A percentile compares a stretch with the other conserved stretches of the same genome.
Conservation (phyloP, 2,888 invertebrate genomes). For the Dryomyza anilis region DNA sequence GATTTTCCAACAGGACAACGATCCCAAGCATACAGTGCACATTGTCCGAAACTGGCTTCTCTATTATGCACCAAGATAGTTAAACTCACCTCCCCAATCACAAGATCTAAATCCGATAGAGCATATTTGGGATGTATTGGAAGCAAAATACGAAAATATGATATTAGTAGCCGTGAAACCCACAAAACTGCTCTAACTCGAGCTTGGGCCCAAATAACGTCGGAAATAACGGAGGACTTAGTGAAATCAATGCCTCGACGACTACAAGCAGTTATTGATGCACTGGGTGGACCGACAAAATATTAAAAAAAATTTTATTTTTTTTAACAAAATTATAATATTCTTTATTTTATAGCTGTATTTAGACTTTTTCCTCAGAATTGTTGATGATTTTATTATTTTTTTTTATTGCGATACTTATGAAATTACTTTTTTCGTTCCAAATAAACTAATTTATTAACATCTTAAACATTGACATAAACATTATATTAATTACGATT, state of each 20-base stretch:
- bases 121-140: not conserved
- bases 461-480: no score
- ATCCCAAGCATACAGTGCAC: conserved; percentile 23
- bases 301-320: no score
- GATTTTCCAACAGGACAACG: conserved; percentile 28
- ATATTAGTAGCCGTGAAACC: not conserved
- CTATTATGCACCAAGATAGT: conserved; percentile 18
- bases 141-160: not conserved
- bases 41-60: conserved; percentile 24
- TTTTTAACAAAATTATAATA: no score
- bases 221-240: not conserved
- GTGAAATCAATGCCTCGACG: not conserved
- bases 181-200: not conserved
- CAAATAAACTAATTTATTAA: no score
- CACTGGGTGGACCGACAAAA: no score
- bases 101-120: not conserved
- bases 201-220: not conserved
- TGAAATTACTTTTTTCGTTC: no score
- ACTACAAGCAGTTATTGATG: no score
- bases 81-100: not conserved
- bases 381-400: no score
- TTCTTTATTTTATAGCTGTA: no score
- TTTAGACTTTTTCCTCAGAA: no score
- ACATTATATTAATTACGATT: no score
- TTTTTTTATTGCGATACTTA: no score